Base-by-base conservation (phyloP, 1,140 invertebrate species). In the Drosophila hydei region DNA sequence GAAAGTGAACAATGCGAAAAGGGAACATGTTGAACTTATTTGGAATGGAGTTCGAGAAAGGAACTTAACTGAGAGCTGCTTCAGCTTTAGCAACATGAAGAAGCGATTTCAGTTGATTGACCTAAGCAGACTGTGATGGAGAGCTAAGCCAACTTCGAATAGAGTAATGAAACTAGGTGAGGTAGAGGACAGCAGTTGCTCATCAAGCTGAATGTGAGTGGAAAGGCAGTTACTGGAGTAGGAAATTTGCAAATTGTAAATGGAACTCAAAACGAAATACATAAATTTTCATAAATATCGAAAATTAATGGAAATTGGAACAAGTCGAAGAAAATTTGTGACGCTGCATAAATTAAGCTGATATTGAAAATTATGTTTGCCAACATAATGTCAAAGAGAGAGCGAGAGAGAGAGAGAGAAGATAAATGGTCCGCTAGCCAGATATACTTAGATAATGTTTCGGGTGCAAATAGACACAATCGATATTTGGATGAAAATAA, bases 401-500 rank as follows among this genome's bases (percentile, higher is more conserved):
- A 18, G 19, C 4, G 9, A 4, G 6, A 4, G n/a, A 48, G 38
- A 42, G 16, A 42, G 30, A 50, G 38, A 30, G 48, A 58, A 42
- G 30, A 50, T 48, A 42, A 59, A 58, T 30, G 25, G 54, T n/a
- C 18, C 21, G 30, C 3, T 33, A 11, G 21, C 19, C 25, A 45
- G 3, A 9, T 16, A 23, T 43, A 23, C 38, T 56, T 42, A 43
- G 52, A 52, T 51, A 51, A 51, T 51, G 7, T 38, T 14, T 6
- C 27, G 19, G 33, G 23, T 25, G 12, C 21, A 30, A 54, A 55
- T 63, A 73, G 62, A 61, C 33, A 48, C 42, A 84, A 84, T 83
- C 71, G 77, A 83, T 84, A 56, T 52, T 36, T 51, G 42, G 33
- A 23, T 45, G 60, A 55, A 61, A 61, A 79, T 85, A 76, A 84